phyloP scores from a whole-genome alignment of 2,797 vertebrate species.

The Enteromius radiatus region DNA sequence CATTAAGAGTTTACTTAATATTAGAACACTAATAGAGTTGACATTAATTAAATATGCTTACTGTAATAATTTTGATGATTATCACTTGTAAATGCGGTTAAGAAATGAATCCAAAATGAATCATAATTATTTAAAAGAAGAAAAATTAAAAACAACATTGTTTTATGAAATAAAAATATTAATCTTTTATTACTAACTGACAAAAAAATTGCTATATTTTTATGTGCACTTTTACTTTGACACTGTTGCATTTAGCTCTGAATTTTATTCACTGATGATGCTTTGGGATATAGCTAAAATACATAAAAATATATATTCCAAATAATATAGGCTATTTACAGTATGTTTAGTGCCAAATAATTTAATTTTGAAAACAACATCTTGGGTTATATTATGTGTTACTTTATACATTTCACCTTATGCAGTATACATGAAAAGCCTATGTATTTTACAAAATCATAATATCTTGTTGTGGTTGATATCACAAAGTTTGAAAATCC shows the following conservation, averaged over 20 bases:
- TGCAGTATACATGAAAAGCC: not conserved
- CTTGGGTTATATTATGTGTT: not conserved
- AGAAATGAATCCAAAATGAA: not conserved
- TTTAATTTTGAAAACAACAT: not conserved
- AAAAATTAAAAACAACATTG: not conserved
- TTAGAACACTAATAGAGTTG: not conserved
- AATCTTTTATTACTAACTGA: not conserved
- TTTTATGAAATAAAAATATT: not conserved
- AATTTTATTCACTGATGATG: not conserved
- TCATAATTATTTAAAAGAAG: not conserved
- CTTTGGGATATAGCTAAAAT: not conserved
- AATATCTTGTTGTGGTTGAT: not conserved
- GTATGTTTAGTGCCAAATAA: not conserved
- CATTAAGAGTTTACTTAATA: not conserved
- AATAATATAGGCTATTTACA: not conserved
- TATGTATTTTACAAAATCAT: not conserved
- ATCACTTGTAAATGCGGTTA: not conserved
- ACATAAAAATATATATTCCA: not conserved
- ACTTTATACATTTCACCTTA: not conserved
- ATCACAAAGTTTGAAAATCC: not conserved
- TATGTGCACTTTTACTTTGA: not conserved
- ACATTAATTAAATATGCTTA: not conserved
- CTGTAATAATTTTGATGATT: not conserved
- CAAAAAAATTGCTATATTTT: not conserved
- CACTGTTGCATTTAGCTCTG: not conserved